A percentile compares a stretch with the other conserved stretches of the same genome.
Conservation (phyloP, 2,888 invertebrate genomes). For the Cataglyphis altisquamis region DNA sequence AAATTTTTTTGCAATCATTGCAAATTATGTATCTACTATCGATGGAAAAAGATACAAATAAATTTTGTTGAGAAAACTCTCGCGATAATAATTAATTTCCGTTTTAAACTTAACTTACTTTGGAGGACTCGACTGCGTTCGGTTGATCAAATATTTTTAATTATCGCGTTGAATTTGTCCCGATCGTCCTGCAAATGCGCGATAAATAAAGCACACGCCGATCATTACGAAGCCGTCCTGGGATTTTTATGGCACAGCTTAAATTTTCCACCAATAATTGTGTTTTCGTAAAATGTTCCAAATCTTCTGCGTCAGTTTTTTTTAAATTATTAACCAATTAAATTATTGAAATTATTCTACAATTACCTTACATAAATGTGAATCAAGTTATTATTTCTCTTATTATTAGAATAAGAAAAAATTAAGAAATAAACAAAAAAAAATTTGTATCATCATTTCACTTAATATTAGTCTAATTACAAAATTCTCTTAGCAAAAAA, state of each 20-base stretch:
- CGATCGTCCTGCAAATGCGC: conserved; percentile 54
- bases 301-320: conserved; percentile 7
- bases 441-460: neutral
- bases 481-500: conserved; percentile 3
- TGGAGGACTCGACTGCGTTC: conserved; percentile 43
- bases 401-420: neutral
- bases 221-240: conserved; percentile 34
- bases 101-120: conserved; percentile 34
- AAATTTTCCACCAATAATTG: conserved; percentile 34
- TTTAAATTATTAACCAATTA: conserved; percentile 1
- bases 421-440: neutral
- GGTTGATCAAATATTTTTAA: conserved; percentile 81
- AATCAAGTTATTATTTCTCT: neutral
- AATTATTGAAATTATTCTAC: neutral
- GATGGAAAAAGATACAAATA: neutral
- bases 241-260: conserved; percentile 1
- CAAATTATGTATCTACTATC: conserved; percentile 1
- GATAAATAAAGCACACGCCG: conserved; percentile 67
- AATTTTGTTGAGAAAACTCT: conserved; percentile 26
- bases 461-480: neutral
- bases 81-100: conserved; percentile 36
- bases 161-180: conserved; percentile 75
- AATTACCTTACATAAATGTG: neutral
- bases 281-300: conserved; percentile 14
- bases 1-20: neutral